A percentile compares a stretch with the other conserved stretches of the same genome.
phyloP scores from a whole-genome alignment of 2,888 invertebrate genomes.

The Eupithecia exiguata region DNA sequence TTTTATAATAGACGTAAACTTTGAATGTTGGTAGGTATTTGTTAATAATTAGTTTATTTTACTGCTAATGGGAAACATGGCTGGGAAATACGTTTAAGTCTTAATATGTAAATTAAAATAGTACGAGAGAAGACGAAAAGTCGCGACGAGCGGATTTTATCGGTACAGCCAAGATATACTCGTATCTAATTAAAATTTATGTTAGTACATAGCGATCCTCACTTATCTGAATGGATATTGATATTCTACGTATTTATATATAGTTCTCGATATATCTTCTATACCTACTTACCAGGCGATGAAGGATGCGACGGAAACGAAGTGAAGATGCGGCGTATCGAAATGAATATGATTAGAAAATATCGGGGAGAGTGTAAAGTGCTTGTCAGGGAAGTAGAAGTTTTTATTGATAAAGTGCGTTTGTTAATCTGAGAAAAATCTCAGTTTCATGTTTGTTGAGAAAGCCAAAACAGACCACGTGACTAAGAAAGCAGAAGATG shows the following conservation, averaged over 20 bases:
- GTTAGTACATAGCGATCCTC: constrained; percentile 55
- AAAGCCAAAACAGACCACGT: not conserved
- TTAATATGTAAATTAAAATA: constrained; percentile 4
- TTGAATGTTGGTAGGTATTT: constrained; percentile 5
- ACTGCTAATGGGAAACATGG: constrained; percentile 36
- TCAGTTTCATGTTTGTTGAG: not conserved
- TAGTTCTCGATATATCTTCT: not conserved
- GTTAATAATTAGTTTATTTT: constrained; percentile 20
- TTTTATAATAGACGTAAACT: constrained; percentile 10
- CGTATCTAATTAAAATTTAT: constrained; percentile 69
- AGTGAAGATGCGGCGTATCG: not conserved
- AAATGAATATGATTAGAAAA: not conserved
- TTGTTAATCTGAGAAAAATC: not conserved
- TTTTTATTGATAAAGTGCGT: not conserved
- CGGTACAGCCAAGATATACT: constrained; percentile 55
- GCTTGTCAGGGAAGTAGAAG: not conserved
- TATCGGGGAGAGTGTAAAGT: not conserved
- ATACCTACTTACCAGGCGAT: not conserved
- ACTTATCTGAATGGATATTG: constrained; percentile 59
- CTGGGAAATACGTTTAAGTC: not conserved
- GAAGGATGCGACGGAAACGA: not conserved
- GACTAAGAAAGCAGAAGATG: not conserved
- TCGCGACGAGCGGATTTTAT: constrained; percentile 50
- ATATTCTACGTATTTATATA: constrained; percentile 44
- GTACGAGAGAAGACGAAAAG: not conserved